Percentiles rank a stretch among this genome's conserved stretches.
Evolutionary conservation across 2,113 vertebrate species (phyloP).

Genomic region (Dunckerocampus dactyliophorus): DNA sequence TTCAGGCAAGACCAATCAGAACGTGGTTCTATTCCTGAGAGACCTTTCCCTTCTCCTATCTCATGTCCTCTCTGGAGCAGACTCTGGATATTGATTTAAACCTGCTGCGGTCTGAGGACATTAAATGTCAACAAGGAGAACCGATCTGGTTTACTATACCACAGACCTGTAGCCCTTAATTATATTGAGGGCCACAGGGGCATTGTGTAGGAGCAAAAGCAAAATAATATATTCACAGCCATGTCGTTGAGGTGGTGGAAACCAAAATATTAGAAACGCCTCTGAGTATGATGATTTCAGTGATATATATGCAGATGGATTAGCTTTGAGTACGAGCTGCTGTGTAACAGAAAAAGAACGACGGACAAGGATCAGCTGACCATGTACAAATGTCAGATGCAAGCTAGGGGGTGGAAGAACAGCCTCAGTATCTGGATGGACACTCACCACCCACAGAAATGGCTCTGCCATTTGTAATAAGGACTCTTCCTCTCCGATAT

Average conservation of each 20-base stretch:
- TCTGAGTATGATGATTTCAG: no score
- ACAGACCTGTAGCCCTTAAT: conserved; percentile 20
- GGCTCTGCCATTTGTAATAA: conserved; percentile 10
- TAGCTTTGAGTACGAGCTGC: not conserved
- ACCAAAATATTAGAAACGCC: no score
- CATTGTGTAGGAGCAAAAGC: not conserved
- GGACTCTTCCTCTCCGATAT: conserved; percentile 1
- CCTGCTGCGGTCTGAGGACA: conserved; percentile 24
- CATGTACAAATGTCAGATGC: conserved; percentile 29
- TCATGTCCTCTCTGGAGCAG: conserved; percentile 8
- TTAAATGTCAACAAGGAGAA: conserved; percentile 29
- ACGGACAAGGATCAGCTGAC: conserved; percentile 21
- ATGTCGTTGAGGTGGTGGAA: no score
- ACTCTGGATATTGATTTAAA: conserved; percentile 44
- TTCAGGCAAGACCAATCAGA: conserved; percentile 14
- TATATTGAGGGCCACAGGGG: conserved; percentile 12
- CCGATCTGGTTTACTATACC: conserved; percentile 38
- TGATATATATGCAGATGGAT: not conserved
- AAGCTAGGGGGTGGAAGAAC: conserved; percentile 14
- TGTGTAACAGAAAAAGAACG: conserved; percentile 8
- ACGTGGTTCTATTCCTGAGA: conserved; percentile 19
- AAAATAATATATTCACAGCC: not conserved
- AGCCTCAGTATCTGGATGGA: conserved; percentile 3
- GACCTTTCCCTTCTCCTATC: conserved; percentile 6
- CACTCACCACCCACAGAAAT: conserved; percentile 5